Evolutionary conservation across 2,113 vertebrate species (phyloP), one percentile per base, ranked within the genome.

Genomic region (Phaethornis superciliosus): DNA sequence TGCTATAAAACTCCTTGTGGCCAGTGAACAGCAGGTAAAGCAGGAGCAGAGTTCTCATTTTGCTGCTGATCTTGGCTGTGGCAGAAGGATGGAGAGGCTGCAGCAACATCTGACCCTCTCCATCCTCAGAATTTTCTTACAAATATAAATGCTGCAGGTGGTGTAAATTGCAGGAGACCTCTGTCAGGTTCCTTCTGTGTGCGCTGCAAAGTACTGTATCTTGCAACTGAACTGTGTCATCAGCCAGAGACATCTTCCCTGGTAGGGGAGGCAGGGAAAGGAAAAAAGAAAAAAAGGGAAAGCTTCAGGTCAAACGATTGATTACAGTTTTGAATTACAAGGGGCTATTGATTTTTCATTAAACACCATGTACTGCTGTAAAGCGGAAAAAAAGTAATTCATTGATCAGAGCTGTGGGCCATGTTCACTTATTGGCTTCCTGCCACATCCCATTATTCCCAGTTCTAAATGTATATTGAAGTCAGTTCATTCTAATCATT

Each of bases 321-420:
- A 98, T 97, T 97, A 95, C 52, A 2, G 91, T 98, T 98, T 96
- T 97, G 97, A 98, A 93, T 98, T 96, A 97, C 96, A 95, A 97
- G 83, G 97, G 96, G 93, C 96, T 98, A 99, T 99, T 98, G 99
- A 99, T 99, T 99, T 99, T 98, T 98, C 98, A 99, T 99, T 98
- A 99, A 97, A 95, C 92, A 95, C 92, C 94, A 90, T 97, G 96
- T 93, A 87, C 94, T 93, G 92, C 96, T 97, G 93, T 94, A 97
- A 93, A 95, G 95, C 85, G 78, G 94, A 93, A 93, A 96, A 95
- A 98, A 97, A 97, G 98, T 98, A 98, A 99, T 98, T 99, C 98
- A 99, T 98, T 97, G 98, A 98, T 98, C 97, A 90, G 90, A 98
- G 97, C 97, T 81, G 81, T 95, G 97, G 98, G 98, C 98, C 98